Base-by-base conservation (phyloP, 2,797 vertebrate species). In the Enteromius treurensis region DNA sequence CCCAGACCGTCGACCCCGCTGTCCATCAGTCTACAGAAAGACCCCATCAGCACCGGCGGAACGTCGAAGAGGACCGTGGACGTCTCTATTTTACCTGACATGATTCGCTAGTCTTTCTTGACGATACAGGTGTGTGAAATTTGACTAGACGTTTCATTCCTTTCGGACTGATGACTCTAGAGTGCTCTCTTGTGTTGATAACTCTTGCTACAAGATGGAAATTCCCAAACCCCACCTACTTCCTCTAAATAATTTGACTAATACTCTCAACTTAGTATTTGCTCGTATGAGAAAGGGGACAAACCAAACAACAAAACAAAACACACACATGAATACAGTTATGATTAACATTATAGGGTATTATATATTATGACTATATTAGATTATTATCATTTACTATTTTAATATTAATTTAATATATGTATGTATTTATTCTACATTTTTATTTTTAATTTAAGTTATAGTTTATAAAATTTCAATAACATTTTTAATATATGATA, bases 1-100 rank as follows among this genome's bases (percentile, higher is more conserved):
- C 95, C 95, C 1, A 95, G 86, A 8, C 85, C 85, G 53, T 93
- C 93, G 3, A 92, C 91, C 11, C 93, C 92, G 81, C 89, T 91
- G 91, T 96, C 95, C 89, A 96, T 90, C n/a, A 96, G 85, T 0
- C 88, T 78, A 84, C 95, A 94, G 13, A 96, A 88, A 2, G 79
- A 64, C 37, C 94, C 91, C 47, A 96, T 90, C 32, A 94, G 45
- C 6, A 65, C 0, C 0, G 95, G 94, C 0, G 94, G 89, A 9
- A 95, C 87, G 49, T 96, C 93, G 84, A 93, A 94, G 0, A 96
- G 91, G 2, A 87, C 90, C 0, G 86, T 90, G 37, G 84, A 84
- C 0, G 84, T 11, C 9, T 92, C 87, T 83, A 88, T 75, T 53
- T 80, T 42, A 8, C n/a, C 40, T 17, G 86, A 73, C 88, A 90